A percentile compares a stretch with the other conserved stretches of the same genome.
Conservation (phyloP, 2,888 invertebrate species). For the Melinopterus prodromus region DNA sequence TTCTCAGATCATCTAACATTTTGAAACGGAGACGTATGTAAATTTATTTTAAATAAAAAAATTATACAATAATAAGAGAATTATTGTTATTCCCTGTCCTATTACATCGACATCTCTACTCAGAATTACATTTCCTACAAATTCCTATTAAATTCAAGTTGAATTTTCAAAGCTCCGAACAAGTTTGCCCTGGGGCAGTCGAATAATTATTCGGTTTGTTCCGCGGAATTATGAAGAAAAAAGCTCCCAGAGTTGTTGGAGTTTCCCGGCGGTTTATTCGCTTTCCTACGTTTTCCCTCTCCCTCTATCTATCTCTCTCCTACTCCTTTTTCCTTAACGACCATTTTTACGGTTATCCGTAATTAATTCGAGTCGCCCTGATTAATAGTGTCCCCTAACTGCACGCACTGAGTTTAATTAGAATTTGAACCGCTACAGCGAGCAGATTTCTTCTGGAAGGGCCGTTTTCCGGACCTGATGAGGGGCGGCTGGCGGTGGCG, state of each 20-base stretch:
- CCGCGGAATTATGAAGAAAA: not conserved
- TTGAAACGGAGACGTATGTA: too few species aligned
- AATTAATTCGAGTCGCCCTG: slow-evolving; percentile 27
- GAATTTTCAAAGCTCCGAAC: not conserved
- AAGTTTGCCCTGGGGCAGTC: not conserved
- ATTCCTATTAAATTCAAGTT: not conserved
- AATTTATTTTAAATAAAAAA: too few species aligned
- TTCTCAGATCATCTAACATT: too few species aligned
- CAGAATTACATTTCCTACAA: not conserved
- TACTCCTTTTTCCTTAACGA: not conserved
- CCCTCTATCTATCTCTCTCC: not conserved
- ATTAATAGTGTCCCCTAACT: slow-evolving; percentile 28
- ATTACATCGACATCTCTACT: not conserved
- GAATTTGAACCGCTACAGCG: slow-evolving; percentile 32
- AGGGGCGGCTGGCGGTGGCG: not conserved
- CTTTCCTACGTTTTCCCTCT: not conserved
- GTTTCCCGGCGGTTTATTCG: not conserved
- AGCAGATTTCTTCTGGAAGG: slow-evolving; percentile 13
- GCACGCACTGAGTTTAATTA: slow-evolving; percentile 34
- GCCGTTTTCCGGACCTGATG: slow-evolving; percentile 12
- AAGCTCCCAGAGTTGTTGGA: not conserved
- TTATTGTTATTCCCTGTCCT: not conserved
- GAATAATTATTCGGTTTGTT: slow-evolving; percentile 4
- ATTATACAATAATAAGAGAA: too few species aligned
- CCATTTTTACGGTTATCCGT: slow-evolving; percentile 18